Conservation (phyloP, 2,888 invertebrate genomes). For the Sceliomorpha sp. region DNA sequence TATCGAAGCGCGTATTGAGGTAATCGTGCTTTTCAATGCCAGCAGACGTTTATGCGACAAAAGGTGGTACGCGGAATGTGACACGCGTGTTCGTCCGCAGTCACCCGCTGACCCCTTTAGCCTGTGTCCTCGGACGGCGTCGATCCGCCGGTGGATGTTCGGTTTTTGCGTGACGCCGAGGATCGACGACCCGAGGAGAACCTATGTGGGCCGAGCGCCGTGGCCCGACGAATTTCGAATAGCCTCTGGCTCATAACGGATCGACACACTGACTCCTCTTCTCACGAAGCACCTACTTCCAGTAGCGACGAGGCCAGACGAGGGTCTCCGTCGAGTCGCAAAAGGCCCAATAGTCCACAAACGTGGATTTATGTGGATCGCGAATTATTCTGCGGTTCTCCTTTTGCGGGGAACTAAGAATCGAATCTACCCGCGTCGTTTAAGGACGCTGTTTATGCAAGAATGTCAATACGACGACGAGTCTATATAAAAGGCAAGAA, state of each 20-base stretch:
- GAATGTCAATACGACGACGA: no score
- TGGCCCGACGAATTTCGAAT: constrained; percentile 72
- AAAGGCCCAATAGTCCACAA: constrained; percentile 16
- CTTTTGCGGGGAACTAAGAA: no score
- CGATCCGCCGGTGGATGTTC: constrained; percentile 48
- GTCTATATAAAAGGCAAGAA: no score
- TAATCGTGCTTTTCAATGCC: no score
- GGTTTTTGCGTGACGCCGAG: constrained; percentile 42
- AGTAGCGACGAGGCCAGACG: constrained; percentile 39
- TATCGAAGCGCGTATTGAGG: no score
- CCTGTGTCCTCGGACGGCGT: constrained; percentile 35
- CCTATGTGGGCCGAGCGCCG: constrained; percentile 65
- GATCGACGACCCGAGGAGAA: constrained; percentile 45
- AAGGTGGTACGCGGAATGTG: constrained; percentile 35
- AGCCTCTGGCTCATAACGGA: constrained; percentile 77
- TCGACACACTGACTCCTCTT: constrained; percentile 73
- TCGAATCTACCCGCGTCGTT: no score
- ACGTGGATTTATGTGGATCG: constrained; percentile 9
- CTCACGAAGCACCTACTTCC: constrained; percentile 57
- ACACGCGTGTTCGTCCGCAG: constrained; percentile 26
- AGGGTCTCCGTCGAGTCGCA: constrained; percentile 10
- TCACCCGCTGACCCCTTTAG: constrained; percentile 55
- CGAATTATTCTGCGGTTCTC: no score
- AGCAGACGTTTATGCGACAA: constrained; percentile 6
- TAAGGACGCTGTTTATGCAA: no score